Evolutionary conservation across 2,797 vertebrate genomes (phyloP), one percentile per base, ranked within the genome.

Genomic region (Siniperca obscura): DNA sequence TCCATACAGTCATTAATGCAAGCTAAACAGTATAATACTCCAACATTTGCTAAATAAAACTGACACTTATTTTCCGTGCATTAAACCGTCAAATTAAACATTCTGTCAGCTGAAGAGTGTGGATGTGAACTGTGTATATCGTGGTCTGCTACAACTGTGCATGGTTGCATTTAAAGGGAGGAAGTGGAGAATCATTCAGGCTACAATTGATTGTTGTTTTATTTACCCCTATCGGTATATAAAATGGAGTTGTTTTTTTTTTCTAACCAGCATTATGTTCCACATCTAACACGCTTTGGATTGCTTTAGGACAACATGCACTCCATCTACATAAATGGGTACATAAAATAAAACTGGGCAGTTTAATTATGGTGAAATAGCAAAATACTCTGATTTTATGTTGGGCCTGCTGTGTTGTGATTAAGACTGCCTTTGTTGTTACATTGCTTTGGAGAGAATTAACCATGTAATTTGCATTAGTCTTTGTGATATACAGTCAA

Each of bases 21-120:
- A 65, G 42, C 52, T 50, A n/a, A 64, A 69, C 57, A 36, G 21
- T 12, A 11, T 42, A 36, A 62, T 48, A 22, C 21, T 68, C 36
- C 77, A 34, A 12, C 5, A 60, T 75, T 44, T 62, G 82, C 67
- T 2, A 69, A 71, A 57, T 77, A 42, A 40, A 71, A 40, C n/a
- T 34, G 50, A 27, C 1, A 3, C 34, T 5, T 22, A 34, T 70
- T 11, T 17, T 36, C 16, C 1, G 40, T 42, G 61, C 68, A 52
- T 65, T 60, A 59, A 67, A 67, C n/a, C 68, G 69, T 74, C 76
- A 82, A 65, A 74, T 76, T 21, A 72, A 50, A 62, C 14, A 6
- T 19, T 66, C 27, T 36, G 56, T 34, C 44, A 11, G 56, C 72
- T 64, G 19, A 56, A n/a, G 65, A 62, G 40, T 14, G 16, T 8